Base-by-base conservation (phyloP, 2,888 invertebrate genomes). In the Prosopocoilus inquinatus region DNA sequence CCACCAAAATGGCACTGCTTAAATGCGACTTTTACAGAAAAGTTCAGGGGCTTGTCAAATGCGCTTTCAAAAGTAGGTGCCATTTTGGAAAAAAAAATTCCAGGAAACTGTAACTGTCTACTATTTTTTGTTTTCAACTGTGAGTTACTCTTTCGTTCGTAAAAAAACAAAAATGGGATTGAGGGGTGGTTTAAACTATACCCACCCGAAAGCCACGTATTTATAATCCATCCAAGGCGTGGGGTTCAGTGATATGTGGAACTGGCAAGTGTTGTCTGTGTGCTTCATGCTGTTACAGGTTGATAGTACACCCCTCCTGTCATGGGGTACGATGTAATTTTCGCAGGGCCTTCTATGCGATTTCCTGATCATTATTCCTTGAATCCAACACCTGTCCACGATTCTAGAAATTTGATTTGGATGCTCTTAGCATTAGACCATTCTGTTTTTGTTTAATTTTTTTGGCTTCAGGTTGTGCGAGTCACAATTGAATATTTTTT, bases 131-230 rank as follows among this genome's bases (percentile, higher is more conserved):
- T n/a, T n/a, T n/a, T n/a, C n/a, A n/a, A n/a, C n/a, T n/a, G 4
- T 20, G 4, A 20, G 48, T 11, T 57, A 16, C 16, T 2, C 2
- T 16, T 16, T 2, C 16, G 16, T 2, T 16, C 16, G 3, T 2
- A 16, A 16, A 3, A 16, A 3, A 16, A 16, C 4, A 7, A 28
- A 28, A 28, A 28, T 3, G 5, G 20, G 20, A 28, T 5, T 1
- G 20, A 28, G 20, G 20, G 20, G n/a, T n/a, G 20, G 20, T 28
- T 28, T 28, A 28, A 28, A 28, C 5, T 7, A 7, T 34, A 39
- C 12, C 67, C 70, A 84, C 82, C 85, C 90, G 70, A 90, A 89
- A 1, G 88, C 89, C 3, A 90, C 89, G 68, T 86, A 88, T 75
- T 81, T 84, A 55, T 79, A 76, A 63, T 84, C 81, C 88, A 90